These are phyloP conservation scores for Melierax canorus DNA, from an alignment of 2,113 vertebrate species.

Conservation along the genomic window DNA sequence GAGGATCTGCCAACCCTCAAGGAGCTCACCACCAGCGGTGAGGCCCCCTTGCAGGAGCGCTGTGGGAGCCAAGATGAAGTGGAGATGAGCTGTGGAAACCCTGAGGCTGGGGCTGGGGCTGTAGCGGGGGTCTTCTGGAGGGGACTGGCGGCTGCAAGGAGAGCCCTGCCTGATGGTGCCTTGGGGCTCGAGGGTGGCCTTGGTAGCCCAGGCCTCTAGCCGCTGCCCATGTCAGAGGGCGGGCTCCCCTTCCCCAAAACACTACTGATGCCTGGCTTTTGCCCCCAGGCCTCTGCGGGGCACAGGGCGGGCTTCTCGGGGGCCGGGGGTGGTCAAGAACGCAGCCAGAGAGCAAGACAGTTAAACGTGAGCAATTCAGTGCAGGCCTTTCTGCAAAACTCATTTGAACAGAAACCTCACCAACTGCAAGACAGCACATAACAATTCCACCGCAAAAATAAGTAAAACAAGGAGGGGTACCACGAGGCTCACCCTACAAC, in stretches of 20 bases:
- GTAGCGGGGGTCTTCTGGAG: neutral
- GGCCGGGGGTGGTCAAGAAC: neutral
- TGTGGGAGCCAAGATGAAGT: neutral
- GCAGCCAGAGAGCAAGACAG: neutral
- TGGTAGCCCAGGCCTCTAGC: neutral
- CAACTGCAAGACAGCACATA: neutral
- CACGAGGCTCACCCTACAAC: accelerated
- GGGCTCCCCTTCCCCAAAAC: too few species aligned
- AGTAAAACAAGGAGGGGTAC: neutral
- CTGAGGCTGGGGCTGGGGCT: neutral
- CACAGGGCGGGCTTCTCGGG: neutral
- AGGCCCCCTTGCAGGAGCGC: neutral
- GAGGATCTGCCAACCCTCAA: neutral
- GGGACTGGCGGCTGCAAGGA: neutral
- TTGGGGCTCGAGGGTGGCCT: neutral
- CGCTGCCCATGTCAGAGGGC: neutral
- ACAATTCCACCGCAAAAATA: neutral
- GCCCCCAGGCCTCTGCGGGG: neutral
- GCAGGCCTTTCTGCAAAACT: neutral
- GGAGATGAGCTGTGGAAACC: neutral
- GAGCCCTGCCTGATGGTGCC: neutral
- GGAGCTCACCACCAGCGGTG: neutral
- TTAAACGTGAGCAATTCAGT: neutral
- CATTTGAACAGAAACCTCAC: neutral
- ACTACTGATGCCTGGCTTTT: neutral